Base-by-base conservation (phyloP, 2,888 invertebrate genomes). In the Mythimna ferrago region DNA sequence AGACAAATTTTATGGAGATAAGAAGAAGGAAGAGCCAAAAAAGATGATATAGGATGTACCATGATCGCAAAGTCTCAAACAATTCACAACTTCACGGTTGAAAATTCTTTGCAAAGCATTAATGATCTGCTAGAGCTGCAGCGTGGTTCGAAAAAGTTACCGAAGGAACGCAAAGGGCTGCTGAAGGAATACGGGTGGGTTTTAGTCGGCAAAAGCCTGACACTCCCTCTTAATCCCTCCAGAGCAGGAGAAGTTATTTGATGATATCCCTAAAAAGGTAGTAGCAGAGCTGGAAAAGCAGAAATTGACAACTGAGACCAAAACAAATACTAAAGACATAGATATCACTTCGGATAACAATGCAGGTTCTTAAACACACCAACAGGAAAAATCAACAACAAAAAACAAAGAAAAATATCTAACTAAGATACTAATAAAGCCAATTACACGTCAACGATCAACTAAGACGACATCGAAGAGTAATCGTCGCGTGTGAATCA, bases 401-500 rank as follows among this genome's bases (percentile, higher is more conserved):
- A 44, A 56, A 21, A 16, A 58, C 61, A 73, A 73, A 60, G 58
- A 38, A 63, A 54, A 41, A 57, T n/a, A 61, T 38, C 58, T 56
- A 38, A 58, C 16, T 6, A 66, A 64, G 41, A 38, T 61, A 53
- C 19, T 56, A 41, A 57, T 83, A 66, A 68, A 79, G 62, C 41
- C 62, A 68, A 66, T 69, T 57, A 68, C 21, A 54, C 11, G 54
- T 26, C 57, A 44, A 57, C 38, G 21, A 75, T 61, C 51, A 61
- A 48, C 54, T 1, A 51, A 68, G 77, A 66, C 44, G 56, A 76
- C 62, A 62, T 58, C 56, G 41, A 32, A 71, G 72, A 63, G 57
- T 79, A 76, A 72, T 58, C 38, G 53, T 67, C 53, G 53, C 32
- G 48, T 73, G 62, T 83, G 76, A 86, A 71, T 76, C 71, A 79